Percentiles rank a stretch among this genome's conserved stretches.
Evolutionary conservation across 2,113 vertebrate species (phyloP).

Genomic region (Podarcis raffonei): DNA sequence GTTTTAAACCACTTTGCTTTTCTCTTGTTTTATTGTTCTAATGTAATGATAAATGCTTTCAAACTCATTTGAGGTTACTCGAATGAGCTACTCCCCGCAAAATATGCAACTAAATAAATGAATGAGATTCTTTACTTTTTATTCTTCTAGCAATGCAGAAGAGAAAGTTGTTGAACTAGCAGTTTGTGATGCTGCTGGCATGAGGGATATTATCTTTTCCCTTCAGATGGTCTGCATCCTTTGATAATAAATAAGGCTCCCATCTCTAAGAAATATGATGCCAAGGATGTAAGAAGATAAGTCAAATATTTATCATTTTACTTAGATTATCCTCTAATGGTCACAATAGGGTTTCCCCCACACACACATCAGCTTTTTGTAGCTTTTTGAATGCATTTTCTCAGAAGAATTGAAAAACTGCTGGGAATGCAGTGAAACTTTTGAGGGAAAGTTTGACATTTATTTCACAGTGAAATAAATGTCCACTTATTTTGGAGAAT

Average conservation of each 20-base stretch:
- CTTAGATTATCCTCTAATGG: not conserved
- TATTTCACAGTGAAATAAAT: not conserved
- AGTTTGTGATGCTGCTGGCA: not conserved
- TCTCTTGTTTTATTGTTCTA: no score
- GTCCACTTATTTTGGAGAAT: not conserved
- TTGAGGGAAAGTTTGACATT: not conserved
- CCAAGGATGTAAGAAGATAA: not conserved
- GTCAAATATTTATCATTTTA: not conserved
- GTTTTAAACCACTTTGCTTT: no score
- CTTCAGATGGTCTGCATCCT: not conserved
- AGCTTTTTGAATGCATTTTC: conserved; percentile 25
- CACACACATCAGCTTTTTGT: not conserved
- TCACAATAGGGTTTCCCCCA: not conserved
- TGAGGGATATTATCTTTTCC: not conserved
- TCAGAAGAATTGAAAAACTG: not conserved
- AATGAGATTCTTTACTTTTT: no score
- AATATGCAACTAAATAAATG: no score
- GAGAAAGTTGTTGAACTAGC: not conserved
- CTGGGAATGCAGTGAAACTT: not conserved
- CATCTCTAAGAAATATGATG: not conserved
- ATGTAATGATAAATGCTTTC: no score
- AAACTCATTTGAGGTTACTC: no score
- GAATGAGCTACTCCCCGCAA: no score
- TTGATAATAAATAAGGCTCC: not conserved
- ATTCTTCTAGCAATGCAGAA: not conserved